Evolutionary conservation across 2,888 invertebrate species (phyloP).

Genomic region (Tipula confusa): DNA sequence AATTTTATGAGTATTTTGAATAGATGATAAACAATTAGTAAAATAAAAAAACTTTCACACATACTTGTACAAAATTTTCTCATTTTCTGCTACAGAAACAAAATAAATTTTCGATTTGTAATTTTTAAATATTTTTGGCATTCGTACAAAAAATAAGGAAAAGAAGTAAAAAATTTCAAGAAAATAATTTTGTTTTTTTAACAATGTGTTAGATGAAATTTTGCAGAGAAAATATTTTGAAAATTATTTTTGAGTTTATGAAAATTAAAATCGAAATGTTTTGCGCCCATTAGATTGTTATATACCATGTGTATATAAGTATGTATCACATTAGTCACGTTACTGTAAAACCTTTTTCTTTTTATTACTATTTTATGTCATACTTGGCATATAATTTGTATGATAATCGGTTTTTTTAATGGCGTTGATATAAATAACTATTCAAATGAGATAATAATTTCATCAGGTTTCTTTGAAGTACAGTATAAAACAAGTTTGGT

Average conservation of each 20-base stretch:
- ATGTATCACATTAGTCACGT: background rate
- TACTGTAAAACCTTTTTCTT: background rate
- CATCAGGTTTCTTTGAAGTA: background rate
- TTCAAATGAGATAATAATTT: background rate
- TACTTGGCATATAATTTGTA: background rate
- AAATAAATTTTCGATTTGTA: background rate
- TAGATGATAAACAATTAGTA: background rate
- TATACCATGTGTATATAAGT: background rate
- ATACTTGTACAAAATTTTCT: background rate
- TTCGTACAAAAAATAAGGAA: background rate
- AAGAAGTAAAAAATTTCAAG: background rate
- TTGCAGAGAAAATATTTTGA: background rate
- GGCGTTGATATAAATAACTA: background rate
- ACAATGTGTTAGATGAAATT: background rate
- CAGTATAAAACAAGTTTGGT: background rate
- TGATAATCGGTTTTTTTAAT: background rate
- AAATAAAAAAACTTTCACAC: background rate
- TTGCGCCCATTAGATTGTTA: background rate
- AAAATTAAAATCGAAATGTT: background rate
- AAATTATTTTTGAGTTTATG: background rate
- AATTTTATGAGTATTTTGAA: background rate
- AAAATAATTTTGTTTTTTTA: background rate
- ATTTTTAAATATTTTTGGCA: constrained; percentile 6
- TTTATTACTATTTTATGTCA: background rate
- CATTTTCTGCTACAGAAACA: background rate